Conservation (phyloP, 2,113 vertebrate species). For the Fregetta grallaria region DNA sequence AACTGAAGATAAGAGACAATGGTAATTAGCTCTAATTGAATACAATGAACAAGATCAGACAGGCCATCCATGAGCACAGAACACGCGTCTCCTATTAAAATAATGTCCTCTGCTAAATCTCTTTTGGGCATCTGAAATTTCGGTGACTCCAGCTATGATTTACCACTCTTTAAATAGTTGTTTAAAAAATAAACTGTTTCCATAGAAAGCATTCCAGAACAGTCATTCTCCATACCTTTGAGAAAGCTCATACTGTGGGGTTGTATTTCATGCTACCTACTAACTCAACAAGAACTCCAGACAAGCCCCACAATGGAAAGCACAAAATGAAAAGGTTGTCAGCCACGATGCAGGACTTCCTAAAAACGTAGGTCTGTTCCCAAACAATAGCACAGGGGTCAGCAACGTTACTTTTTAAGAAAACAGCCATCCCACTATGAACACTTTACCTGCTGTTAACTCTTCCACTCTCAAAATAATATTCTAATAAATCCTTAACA, state of each 20-base stretch:
- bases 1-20: background rate
- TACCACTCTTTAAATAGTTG: background rate
- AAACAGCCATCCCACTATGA: background rate
- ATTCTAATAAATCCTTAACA: background rate
- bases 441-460: background rate
- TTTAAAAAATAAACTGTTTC: background rate
- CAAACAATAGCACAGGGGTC: background rate
- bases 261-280: background rate
- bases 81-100: background rate
- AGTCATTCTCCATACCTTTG: background rate
- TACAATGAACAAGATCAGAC: background rate
- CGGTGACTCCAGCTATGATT: fast-evolving
- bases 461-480: background rate
- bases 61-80: background rate
- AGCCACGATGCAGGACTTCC: background rate
- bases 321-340: background rate
- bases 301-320: background rate
- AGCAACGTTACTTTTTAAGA: background rate
- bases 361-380: fast-evolving
- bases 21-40: background rate
- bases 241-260: background rate
- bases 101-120: background rate
- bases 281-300: background rate
- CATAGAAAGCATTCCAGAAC: background rate
- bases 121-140: background rate